Base-by-base conservation (phyloP, 2,113 vertebrate species). In the Prietella phreatophila region DNA sequence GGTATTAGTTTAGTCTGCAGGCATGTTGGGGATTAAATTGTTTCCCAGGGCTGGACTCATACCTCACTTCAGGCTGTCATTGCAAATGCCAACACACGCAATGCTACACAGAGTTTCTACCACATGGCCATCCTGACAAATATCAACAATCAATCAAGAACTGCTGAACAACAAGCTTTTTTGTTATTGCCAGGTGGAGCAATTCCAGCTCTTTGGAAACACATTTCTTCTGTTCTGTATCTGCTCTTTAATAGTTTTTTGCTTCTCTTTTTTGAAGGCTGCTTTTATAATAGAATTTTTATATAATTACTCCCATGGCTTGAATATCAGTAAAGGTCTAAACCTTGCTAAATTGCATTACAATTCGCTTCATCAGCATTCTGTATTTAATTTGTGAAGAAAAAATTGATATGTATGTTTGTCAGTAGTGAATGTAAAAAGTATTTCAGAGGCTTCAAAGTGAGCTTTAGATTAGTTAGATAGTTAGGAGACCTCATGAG, bases 1-100 rank as follows among this genome's bases (percentile, higher is more conserved):
- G 36, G 17, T 83, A 86, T 60, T n/a, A 88, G 84, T 90, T 90
- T 90, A 90, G 86, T 90, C 89, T 90, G 84, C 82, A 79, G 71
- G 20, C 14, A 56, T 53, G 10, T 17, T 39, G 14, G 22, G 61
- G 36, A 33, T 55, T 39, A 65, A 63, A 85, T 67, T 19, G 36
- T 80, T 88, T 85, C 87, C 86, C 88, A 86, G 67, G 81, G 85
- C 61, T 79, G 15, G 85, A 85, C 78, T 67, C 78, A 75, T 79
- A 88, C 42, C 20, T 55, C 86, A 87, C 84, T 87, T 79, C 13
- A 42, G 83, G 82, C 86, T 71, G 85, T 85, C 86, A 53, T 2
- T 82, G 9, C 80, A 60, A 56, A 56, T 79, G 86, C 86, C 86
- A 86, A 60, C 47, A 73, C 81, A 53, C 76, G 63, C 80, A 63